Conservation (phyloP, 2,113 vertebrate species). For the Phaethon lepturus region DNA sequence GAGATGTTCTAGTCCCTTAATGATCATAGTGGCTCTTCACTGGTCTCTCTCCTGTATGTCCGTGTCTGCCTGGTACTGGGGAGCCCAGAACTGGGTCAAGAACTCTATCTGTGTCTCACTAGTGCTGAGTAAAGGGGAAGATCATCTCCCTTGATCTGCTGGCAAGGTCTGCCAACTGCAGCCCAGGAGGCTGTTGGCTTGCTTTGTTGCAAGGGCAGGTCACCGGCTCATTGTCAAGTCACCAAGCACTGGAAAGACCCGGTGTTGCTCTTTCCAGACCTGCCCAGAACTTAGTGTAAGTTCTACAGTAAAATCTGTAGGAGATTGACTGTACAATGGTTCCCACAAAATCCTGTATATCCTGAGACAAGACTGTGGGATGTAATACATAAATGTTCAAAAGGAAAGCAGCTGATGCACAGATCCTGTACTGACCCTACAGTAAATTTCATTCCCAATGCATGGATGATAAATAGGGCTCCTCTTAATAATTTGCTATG, state of each 20-base stretch:
- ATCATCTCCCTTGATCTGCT: background rate
- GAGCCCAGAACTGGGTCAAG: background rate
- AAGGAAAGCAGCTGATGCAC: background rate
- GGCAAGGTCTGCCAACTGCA: background rate
- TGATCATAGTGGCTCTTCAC: background rate
- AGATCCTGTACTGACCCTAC: background rate
- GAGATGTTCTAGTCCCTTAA: background rate
- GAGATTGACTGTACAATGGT: background rate
- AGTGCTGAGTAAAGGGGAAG: background rate
- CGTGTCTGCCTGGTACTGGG: background rate
- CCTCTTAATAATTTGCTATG: background rate
- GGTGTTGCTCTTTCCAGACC: background rate
- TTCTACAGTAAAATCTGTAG: background rate
- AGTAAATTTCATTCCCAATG: background rate
- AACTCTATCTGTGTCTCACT: background rate
- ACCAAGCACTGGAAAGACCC: background rate
- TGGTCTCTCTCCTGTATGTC: background rate
- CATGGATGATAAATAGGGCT: background rate
- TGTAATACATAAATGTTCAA: background rate
- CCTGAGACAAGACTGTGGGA: background rate
- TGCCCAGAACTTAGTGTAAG: background rate
- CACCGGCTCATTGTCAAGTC: background rate
- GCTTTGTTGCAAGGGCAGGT: background rate
- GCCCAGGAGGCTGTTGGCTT: background rate
- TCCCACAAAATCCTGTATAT: background rate